A percentile compares a stretch with the other conserved stretches of the same genome.
Evolutionary conservation across 2,113 vertebrate genomes (phyloP).

Genomic region (Elachura formosa): DNA sequence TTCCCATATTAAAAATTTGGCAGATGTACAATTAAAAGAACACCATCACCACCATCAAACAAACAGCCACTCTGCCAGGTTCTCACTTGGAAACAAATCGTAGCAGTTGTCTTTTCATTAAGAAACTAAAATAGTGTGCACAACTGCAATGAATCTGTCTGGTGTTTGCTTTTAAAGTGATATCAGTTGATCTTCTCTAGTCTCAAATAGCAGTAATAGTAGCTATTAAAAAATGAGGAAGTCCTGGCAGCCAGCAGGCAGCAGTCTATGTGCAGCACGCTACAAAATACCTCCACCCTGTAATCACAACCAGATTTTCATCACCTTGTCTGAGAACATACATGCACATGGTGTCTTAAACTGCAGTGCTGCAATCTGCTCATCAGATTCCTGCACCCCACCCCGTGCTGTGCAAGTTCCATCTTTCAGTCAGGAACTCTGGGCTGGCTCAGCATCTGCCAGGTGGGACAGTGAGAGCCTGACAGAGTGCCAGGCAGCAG

Average conservation of each 20-base stretch:
- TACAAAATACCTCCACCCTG: not conserved
- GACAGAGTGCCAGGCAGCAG: not conserved
- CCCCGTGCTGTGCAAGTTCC: fast-evolving
- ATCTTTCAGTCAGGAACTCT: not conserved
- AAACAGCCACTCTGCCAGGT: not conserved
- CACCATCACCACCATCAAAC: not conserved
- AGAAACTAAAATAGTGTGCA: not conserved
- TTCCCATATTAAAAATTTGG: not conserved
- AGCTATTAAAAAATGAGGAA: not conserved
- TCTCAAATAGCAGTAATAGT: not conserved
- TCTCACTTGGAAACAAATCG: not conserved
- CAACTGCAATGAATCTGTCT: not conserved
- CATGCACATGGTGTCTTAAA: not conserved
- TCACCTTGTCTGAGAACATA: not conserved
- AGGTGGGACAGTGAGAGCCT: not conserved
- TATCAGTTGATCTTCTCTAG: not conserved
- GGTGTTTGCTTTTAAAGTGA: not conserved
- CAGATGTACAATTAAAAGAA: not conserved
- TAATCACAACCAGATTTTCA: not conserved
- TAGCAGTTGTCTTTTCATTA: not conserved
- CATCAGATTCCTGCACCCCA: not conserved
- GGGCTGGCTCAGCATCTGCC: not conserved
- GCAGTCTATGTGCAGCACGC: not conserved
- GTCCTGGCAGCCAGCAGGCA: not conserved
- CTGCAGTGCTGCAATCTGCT: not conserved